A percentile compares a stretch with the other conserved stretches of the same genome.
phyloP scores from a whole-genome alignment of 2,888 invertebrate genomes.

The Vanessa cardui region DNA sequence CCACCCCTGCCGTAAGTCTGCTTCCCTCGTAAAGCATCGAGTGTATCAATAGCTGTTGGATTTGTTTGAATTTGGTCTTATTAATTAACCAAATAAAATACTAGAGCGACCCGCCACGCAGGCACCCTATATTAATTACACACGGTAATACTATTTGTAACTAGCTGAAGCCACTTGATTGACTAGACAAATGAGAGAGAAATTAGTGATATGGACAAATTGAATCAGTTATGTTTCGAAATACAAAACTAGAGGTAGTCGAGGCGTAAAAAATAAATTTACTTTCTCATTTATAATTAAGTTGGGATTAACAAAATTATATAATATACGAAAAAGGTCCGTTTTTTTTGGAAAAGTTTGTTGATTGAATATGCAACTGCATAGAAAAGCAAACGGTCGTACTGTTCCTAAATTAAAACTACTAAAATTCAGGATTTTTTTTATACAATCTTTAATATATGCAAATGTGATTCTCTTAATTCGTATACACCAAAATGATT shows the following conservation, averaged over 20 bases:
- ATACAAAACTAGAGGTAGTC: too few species aligned
- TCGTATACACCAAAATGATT: background rate
- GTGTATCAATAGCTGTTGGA: conserved; percentile 76
- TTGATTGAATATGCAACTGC: too few species aligned
- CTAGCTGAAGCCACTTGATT: conserved; percentile 31
- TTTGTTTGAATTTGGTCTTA: conserved; percentile 80
- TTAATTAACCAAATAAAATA: conserved; percentile 78
- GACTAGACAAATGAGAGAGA: conserved; percentile 29
- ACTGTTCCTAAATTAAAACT: background rate
- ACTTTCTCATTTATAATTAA: too few species aligned
- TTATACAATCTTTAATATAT: background rate
- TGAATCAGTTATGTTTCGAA: too few species aligned
- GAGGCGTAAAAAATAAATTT: too few species aligned
- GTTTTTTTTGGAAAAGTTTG: too few species aligned
- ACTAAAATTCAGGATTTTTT: background rate
- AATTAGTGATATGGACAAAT: too few species aligned
- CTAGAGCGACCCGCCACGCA: conserved; percentile 35
- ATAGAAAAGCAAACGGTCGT: too few species aligned
- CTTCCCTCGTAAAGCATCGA: conserved; percentile 58
- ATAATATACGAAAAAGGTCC: too few species aligned
- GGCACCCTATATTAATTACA: conserved; percentile 34
- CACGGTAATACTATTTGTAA: conserved; percentile 28
- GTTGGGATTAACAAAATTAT: too few species aligned
- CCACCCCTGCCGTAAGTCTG: conserved; percentile 60
- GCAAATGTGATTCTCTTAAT: background rate